phyloP scores from a whole-genome alignment of 2,113 vertebrate genomes.

The Macrotus californicus region DNA sequence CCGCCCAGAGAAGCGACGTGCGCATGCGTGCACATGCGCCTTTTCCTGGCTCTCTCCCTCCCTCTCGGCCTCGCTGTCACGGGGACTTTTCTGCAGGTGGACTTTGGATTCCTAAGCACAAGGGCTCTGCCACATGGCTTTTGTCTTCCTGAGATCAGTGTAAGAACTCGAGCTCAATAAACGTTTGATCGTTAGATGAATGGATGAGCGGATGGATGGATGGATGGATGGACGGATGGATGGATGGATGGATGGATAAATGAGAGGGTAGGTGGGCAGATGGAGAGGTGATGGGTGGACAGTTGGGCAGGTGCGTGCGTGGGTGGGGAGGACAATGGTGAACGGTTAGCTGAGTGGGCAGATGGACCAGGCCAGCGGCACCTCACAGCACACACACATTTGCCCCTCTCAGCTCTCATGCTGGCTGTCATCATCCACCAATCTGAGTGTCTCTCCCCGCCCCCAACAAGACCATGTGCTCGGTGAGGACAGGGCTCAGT shows the following conservation, averaged over 20 bases:
- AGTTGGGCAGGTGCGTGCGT: not conserved
- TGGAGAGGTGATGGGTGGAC: too few relatives aligned
- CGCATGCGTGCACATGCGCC: fast-evolving
- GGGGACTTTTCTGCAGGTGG: not conserved
- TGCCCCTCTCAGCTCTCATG: not conserved
- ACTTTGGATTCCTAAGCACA: not conserved
- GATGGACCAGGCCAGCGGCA: not conserved
- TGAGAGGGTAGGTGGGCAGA: too few relatives aligned
- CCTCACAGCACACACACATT: not conserved
- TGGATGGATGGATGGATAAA: too few relatives aligned
- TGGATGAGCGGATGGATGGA: fast-evolving
- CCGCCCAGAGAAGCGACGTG: fast-evolving
- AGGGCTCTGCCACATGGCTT: not conserved
- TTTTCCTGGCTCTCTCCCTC: not conserved
- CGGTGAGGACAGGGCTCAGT: not conserved
- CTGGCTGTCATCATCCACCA: not conserved
- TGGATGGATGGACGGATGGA: too few relatives aligned
- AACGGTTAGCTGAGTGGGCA: too few relatives aligned
- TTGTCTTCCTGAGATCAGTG: not conserved
- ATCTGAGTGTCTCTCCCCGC: too few relatives aligned
- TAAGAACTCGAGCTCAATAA: not conserved
- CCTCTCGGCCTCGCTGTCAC: not conserved
- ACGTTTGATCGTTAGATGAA: not conserved
- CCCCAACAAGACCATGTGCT: not conserved
- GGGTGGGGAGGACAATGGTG: not conserved